Evolutionary conservation across 2,888 invertebrate species (phyloP), one percentile per base, ranked within the genome.

Genomic region (Omphaloscelis lunosa): DNA sequence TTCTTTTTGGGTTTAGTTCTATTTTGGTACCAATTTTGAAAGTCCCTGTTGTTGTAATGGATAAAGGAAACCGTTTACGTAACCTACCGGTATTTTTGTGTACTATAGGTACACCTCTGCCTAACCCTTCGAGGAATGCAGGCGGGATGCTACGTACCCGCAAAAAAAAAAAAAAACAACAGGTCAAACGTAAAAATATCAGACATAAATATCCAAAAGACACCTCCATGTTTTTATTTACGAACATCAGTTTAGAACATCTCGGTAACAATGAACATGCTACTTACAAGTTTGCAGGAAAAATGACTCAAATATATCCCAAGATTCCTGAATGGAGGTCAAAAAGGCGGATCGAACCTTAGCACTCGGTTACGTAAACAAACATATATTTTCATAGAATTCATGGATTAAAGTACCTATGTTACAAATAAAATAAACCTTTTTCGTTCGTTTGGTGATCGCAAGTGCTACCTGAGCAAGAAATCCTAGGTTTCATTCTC

Each of bases 261-360:
- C n/a, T 58, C 48, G 41, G 8, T 51, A 70, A 62, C 51, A 82
- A 69, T 39, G n/a, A 29, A 70, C 48, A 48, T 8, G 34, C 56
- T 61, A 34, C 53, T 41, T 51, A 81, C 27, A 61, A 75, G 39
- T 70, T 70, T 69, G 17, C 11, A 34, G 27, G 66, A 82, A 61
- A 80, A 82, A 71, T 77, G 23, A 67, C 56, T 48, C 66, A 70
- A 51, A 82, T 75, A 76, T 82, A 72, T 71, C 48, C 23, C 23
- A 23, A 34, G 61, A 61, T 82, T 75, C 27, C 39, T 29, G 39
- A 67, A 67, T 82, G 27, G 77, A 67, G 82, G 82, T 76, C 82
- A 62, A 72, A 70, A 75, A 62, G 85, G 79, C 78, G 48, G 41
- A 78, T 80, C 67, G 80, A 77, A 76, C 77, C 78, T 80, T 76